phyloP scores from a whole-genome alignment of 2,888 invertebrate genomes.

The Pyrocoelia pectoralis region DNA sequence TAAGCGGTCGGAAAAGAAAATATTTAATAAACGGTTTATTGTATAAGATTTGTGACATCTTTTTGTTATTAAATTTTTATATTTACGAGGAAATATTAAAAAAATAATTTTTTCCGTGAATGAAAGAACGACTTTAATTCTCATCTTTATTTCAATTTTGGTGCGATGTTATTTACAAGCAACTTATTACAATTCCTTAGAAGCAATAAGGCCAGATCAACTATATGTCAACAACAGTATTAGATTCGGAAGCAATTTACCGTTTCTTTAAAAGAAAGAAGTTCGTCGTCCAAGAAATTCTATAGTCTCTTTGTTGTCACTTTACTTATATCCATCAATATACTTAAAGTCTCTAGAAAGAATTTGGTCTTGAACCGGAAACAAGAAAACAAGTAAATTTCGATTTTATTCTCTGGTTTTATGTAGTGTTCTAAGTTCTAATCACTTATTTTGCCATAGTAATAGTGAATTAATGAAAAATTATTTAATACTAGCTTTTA shows the following conservation, averaged over 20 bases:
- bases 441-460: no score
- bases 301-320: slow-evolving; percentile 49
- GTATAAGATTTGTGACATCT: slow-evolving; percentile 23
- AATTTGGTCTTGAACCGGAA: slow-evolving; percentile 21
- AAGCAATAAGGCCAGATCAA: slow-evolving; percentile 43
- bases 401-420: background rate
- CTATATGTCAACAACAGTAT: slow-evolving; percentile 50
- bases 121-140: slow-evolving; percentile 15
- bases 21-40: slow-evolving; percentile 27
- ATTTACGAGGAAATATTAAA: slow-evolving; percentile 6
- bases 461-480: no score
- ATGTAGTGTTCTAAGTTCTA: no score
- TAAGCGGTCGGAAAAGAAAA: slow-evolving; percentile 35
- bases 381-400: background rate
- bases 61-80: slow-evolving; percentile 30
- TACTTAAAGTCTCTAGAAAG: slow-evolving; percentile 18
- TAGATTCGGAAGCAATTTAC: slow-evolving; percentile 50
- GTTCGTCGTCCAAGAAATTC: slow-evolving; percentile 47
- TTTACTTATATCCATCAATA: slow-evolving; percentile 47
- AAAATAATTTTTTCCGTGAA: slow-evolving; percentile 16
- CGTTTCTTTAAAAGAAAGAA: slow-evolving; percentile 46
- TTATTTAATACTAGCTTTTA: no score
- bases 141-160: slow-evolving; percentile 2
- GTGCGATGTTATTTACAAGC: slow-evolving; percentile 18
- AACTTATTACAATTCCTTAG: slow-evolving; percentile 38